Conservation (phyloP, 2,888 invertebrate species). For the Agrochola circellaris region DNA sequence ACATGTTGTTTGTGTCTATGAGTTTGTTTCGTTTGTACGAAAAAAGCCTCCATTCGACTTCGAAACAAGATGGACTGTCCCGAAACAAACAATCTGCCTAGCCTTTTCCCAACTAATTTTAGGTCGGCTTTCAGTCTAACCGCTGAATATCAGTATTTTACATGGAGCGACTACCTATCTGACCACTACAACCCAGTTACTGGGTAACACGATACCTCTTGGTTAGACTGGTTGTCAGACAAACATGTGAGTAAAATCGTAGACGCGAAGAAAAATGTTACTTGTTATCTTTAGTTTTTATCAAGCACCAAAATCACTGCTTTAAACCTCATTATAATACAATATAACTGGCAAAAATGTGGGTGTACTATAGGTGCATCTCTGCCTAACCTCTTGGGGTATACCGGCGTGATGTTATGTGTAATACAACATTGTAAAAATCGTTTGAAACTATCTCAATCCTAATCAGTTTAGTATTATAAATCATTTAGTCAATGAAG, state of each 20-base stretch:
- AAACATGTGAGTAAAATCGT: no score
- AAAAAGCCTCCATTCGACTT: not conserved
- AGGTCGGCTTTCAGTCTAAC: no score
- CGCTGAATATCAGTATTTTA: no score
- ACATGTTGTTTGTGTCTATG: not conserved
- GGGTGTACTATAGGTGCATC: no score
- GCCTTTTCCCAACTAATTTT: no score
- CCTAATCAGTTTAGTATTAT: slow-evolving; percentile 19
- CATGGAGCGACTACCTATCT: no score
- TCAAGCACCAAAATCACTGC: slow-evolving; percentile 55
- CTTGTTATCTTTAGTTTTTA: not conserved
- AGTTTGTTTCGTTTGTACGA: not conserved
- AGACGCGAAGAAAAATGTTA: not conserved
- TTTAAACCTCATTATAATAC: slow-evolving; percentile 11
- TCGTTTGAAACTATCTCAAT: slow-evolving; percentile 41
- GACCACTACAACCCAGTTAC: no score
- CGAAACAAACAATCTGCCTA: not conserved
- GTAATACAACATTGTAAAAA: slow-evolving; percentile 1
- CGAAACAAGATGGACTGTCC: not conserved
- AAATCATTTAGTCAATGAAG: slow-evolving; percentile 27
- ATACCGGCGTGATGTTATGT: no score
- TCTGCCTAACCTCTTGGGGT: no score
- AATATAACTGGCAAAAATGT: not conserved
- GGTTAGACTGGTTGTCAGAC: no score
- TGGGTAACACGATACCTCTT: no score